These are phyloP conservation scores for Oscheius sp. DNA, from an alignment of 2,888 invertebrate species.

Conservation along the genomic window DNA sequence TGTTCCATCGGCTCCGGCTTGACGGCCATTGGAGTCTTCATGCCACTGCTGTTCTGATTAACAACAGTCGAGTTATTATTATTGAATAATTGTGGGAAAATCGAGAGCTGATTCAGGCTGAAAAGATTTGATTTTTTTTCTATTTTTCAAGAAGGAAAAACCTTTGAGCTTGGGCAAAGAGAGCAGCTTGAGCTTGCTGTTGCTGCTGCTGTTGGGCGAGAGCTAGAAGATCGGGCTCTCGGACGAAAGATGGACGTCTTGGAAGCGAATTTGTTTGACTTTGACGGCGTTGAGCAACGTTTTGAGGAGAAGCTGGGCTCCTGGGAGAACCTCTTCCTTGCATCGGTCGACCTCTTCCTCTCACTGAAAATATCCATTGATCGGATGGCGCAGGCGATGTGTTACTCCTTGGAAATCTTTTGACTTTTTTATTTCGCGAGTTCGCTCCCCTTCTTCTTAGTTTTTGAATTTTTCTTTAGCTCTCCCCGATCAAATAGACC, in stretches of 20 bases:
- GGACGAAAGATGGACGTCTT: slow-evolving; percentile 28
- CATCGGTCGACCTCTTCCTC: slow-evolving; percentile 68
- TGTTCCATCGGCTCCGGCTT: slow-evolving; percentile 16
- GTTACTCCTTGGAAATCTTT: too few relatives aligned
- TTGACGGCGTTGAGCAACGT: slow-evolving; percentile 20
- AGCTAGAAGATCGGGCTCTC: slow-evolving; percentile 37
- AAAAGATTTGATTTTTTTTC: slow-evolving; percentile 11
- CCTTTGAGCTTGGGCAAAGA: slow-evolving; percentile 28
- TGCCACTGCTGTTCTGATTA: slow-evolving; percentile 26
- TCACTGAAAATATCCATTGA: slow-evolving; percentile 58
- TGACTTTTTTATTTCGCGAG: too few relatives aligned
- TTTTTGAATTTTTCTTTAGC: too few relatives aligned
- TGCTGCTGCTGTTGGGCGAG: slow-evolving; percentile 39
- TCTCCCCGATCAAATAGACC: too few relatives aligned
- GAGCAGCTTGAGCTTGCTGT: slow-evolving; percentile 32
- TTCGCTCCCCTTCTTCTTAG: too few relatives aligned
- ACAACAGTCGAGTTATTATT: slow-evolving; percentile 38
- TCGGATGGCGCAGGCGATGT: too few relatives aligned
- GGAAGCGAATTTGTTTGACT: slow-evolving; percentile 27
- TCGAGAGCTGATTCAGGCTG: slow-evolving; percentile 47
- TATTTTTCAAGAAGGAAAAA: not conserved
- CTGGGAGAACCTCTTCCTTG: slow-evolving; percentile 59
- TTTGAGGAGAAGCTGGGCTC: slow-evolving; percentile 43
- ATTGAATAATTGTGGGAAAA: slow-evolving; percentile 40
- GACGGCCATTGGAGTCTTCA: slow-evolving; percentile 9